Conservation (phyloP, 2,797 vertebrate genomes). For the Hybognathus amarus region DNA sequence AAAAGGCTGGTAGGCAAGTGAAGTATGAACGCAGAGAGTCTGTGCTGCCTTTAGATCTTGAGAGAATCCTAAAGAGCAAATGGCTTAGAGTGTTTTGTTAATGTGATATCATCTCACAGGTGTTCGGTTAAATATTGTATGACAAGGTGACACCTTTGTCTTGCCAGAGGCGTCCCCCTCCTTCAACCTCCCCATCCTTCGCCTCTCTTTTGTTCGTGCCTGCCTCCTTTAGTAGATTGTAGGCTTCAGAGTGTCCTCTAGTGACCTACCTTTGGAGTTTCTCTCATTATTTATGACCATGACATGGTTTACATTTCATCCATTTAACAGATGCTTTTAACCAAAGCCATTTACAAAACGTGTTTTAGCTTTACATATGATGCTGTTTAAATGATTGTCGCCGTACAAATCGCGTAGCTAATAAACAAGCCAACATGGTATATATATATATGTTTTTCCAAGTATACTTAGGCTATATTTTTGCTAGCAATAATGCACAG, state of each 20-base stretch:
- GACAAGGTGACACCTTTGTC: conserved; percentile 60
- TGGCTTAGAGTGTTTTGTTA: conserved; percentile 55
- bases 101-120: conserved; percentile 51
- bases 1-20: conserved; percentile 54
- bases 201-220: not conserved
- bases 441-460: not conserved
- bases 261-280: conserved; percentile 28
- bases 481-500: not conserved
- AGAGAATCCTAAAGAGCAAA: conserved; percentile 61
- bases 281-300: not conserved
- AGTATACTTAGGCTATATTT: not conserved
- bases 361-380: not conserved
- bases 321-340: conserved; percentile 7
- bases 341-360: not conserved
- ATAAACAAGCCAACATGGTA: not conserved
- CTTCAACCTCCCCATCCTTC: conserved; percentile 30
- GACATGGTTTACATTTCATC: not conserved
- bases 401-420: not conserved
- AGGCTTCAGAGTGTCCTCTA: conserved; percentile 36
- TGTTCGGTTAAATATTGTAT: conserved; percentile 60
- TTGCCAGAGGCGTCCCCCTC: conserved; percentile 48
- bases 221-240: not conserved
- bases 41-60: conserved; percentile 43
- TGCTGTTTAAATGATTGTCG: not conserved
- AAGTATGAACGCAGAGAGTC: conserved; percentile 36